Evolutionary conservation across 2,888 invertebrate genomes (phyloP).

Genomic region (Dicycla oo): DNA sequence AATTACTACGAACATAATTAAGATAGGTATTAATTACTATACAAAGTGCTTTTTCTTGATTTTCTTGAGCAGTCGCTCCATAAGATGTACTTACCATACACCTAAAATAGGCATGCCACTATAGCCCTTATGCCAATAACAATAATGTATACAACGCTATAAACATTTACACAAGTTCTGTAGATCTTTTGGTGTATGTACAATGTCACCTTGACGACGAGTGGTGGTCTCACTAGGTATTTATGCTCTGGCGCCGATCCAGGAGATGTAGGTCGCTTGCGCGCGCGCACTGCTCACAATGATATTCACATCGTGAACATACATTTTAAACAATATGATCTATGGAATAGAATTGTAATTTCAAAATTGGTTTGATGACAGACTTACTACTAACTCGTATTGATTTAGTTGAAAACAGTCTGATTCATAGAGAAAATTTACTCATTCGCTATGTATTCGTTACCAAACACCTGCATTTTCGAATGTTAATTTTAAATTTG

Average conservation of each 20-base stretch:
- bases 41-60: constrained; percentile 41
- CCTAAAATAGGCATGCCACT: constrained; percentile 28
- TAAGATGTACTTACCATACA: constrained; percentile 12
- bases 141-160: constrained; percentile 53
- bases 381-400: constrained; percentile 55
- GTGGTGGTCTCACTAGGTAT: constrained; percentile 76
- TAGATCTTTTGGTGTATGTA: constrained; percentile 65
- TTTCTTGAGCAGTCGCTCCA: constrained; percentile 32
- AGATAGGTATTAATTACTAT: constrained; percentile 40
- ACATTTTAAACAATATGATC: constrained; percentile 68
- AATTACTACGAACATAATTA: constrained; percentile 48
- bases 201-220: constrained; percentile 83
- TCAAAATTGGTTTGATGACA: constrained; percentile 24
- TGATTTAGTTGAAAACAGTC: constrained; percentile 51
- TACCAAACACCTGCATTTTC: constrained; percentile 53
- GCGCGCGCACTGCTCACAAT: constrained; percentile 63
- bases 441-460: constrained; percentile 48
- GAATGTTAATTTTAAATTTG: constrained; percentile 43
- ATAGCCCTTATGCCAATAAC: constrained; percentile 31
- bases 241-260: constrained; percentile 81
- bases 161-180: constrained; percentile 49
- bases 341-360: constrained; percentile 63
- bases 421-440: constrained; percentile 64
- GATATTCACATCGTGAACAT: constrained; percentile 66
- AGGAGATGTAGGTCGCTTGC: constrained; percentile 81